phyloP scores from a whole-genome alignment of 2,888 invertebrate species.

The Eupithecia dodoneata region DNA sequence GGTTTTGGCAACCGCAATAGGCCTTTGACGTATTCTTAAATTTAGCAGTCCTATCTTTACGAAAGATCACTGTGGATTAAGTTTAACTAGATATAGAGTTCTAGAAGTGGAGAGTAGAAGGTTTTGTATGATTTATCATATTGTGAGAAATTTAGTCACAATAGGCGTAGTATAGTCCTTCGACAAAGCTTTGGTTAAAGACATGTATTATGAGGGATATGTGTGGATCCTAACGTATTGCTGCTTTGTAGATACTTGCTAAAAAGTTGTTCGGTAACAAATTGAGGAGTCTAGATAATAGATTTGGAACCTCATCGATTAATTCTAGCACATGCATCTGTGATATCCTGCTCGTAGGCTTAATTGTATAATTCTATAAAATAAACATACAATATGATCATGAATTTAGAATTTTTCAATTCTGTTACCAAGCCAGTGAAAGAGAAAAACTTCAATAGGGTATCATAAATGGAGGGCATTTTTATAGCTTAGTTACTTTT shows the following conservation, averaged over 20 bases:
- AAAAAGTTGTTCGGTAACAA: not conserved
- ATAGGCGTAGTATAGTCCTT: too few relatives aligned
- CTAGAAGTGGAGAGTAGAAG: not conserved
- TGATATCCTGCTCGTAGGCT: not conserved
- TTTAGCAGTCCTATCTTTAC: not conserved
- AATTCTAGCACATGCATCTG: not conserved
- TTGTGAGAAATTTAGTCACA: not conserved
- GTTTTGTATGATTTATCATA: not conserved
- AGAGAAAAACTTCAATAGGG: too few relatives aligned
- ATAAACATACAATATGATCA: too few relatives aligned
- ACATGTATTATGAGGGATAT: too few relatives aligned
- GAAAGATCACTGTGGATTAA: not conserved
- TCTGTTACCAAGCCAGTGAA: too few relatives aligned
- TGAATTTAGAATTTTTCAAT: too few relatives aligned
- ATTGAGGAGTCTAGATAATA: not conserved
- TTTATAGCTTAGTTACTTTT: too few relatives aligned
- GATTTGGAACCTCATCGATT: not conserved
- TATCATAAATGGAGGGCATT: too few relatives aligned
- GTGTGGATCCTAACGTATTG: not conserved
- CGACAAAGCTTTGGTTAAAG: too few relatives aligned
- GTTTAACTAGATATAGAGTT: not conserved
- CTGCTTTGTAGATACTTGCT: not conserved
- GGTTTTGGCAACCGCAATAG: not conserved
- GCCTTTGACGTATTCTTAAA: not conserved
- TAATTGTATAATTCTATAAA: too few relatives aligned